Conservation (phyloP, 37 sponge, comb jelly and placozoan genomes). For the Cladorhizidae sp. region DNA sequence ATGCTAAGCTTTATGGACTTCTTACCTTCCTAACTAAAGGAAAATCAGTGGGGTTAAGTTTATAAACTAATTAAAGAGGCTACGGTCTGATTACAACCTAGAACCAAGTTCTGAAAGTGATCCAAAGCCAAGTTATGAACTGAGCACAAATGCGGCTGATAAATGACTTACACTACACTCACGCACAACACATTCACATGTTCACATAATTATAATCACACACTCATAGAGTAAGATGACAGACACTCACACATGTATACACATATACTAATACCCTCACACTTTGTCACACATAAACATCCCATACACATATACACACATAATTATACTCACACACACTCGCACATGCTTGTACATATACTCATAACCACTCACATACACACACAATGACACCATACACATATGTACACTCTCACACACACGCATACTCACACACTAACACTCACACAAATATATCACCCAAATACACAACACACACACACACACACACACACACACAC, state of each 20-base stretch:
- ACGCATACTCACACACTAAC: neutral
- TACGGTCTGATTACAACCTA: too few species aligned
- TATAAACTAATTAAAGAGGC: too few species aligned
- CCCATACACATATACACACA: neutral
- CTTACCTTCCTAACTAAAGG: too few species aligned
- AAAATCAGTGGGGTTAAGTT: too few species aligned
- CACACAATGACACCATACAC: neutral
- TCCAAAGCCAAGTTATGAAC: too few species aligned
- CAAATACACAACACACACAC: neutral
- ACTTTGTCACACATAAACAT: too few species aligned
- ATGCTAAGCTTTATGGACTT: too few species aligned
- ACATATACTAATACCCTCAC: conserved; percentile 1
- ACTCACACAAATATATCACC: neutral
- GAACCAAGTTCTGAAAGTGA: too few species aligned
- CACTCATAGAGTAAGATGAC: too few species aligned
- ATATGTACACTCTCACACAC: neutral
- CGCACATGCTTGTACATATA: neutral
- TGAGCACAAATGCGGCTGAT: too few species aligned
- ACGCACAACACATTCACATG: too few species aligned
- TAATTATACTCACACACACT: neutral
- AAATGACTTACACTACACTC: too few species aligned
- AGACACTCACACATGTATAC: conserved; percentile 19
- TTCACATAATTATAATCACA: conserved; percentile 18
- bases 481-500: neutral
- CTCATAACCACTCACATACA: neutral